A percentile compares a stretch with the other conserved stretches of the same genome.
These are phyloP conservation scores for Valencia hispanica DNA, from an alignment of 2,797 vertebrate species.

Conservation along the genomic window DNA sequence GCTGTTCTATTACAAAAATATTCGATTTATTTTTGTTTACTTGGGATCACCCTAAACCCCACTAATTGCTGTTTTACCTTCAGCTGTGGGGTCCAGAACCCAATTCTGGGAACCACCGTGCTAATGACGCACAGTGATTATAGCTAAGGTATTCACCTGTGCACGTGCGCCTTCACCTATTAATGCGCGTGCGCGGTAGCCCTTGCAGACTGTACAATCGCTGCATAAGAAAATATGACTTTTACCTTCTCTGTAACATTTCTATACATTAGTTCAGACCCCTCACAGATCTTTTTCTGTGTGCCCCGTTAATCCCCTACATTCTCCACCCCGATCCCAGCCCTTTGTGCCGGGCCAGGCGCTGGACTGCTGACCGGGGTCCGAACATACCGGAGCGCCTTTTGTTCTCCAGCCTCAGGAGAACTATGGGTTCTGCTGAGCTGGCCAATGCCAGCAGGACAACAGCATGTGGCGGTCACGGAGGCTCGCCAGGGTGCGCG, in stretches of 20 bases:
- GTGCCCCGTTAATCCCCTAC: slow-evolving; percentile 71
- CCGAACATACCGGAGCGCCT: slow-evolving; percentile 75
- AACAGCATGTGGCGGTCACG: slow-evolving; percentile 39
- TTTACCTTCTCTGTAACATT: slow-evolving; percentile 5
- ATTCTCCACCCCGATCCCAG: slow-evolving; percentile 63
- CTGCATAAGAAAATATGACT: background rate
- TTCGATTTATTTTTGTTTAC: background rate
- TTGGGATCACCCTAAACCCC: background rate
- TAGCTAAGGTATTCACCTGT: background rate
- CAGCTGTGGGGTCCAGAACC: background rate
- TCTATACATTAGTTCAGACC: slow-evolving; percentile 3
- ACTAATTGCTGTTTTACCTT: background rate
- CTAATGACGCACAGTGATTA: background rate
- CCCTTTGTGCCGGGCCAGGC: slow-evolving; percentile 68
- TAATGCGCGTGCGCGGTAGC: background rate
- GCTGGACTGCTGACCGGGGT: slow-evolving; percentile 80
- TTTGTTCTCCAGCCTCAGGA: slow-evolving; percentile 64
- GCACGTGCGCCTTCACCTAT: background rate
- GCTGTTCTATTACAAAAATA: background rate
- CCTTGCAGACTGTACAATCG: background rate
- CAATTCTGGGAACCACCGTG: background rate
- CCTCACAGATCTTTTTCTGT: slow-evolving; percentile 7
- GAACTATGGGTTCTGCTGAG: slow-evolving; percentile 81
- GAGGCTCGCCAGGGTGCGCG: slow-evolving; percentile 35
- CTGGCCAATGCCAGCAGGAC: slow-evolving; percentile 59